Percentiles rank a stretch among this genome's conserved stretches.
Evolutionary conservation across 2,113 vertebrate genomes (phyloP).

Genomic region (Sporophila hypoxantha): DNA sequence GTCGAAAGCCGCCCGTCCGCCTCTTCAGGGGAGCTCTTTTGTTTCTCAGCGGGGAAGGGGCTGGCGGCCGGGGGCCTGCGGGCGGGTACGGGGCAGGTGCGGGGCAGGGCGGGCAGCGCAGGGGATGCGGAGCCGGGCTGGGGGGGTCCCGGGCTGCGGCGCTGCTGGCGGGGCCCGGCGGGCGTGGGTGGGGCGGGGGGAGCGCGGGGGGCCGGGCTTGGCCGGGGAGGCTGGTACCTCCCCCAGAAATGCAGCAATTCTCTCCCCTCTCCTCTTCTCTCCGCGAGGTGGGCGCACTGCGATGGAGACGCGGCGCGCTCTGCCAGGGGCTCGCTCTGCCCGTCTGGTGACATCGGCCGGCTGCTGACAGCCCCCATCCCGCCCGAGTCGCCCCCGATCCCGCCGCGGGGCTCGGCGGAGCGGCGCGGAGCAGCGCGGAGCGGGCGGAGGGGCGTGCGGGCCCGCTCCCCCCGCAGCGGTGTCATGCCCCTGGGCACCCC

Average conservation of each 20-base stretch:
- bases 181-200: background rate
- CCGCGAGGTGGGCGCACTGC: background rate
- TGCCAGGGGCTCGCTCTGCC: background rate
- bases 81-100: background rate
- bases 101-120: background rate
- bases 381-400: background rate
- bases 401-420: background rate
- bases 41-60: background rate
- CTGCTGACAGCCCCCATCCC: background rate
- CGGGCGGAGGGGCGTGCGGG: background rate
- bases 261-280: background rate
- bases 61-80: background rate
- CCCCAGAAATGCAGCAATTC: background rate
- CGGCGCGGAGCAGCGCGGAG: background rate
- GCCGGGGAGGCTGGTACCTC: background rate
- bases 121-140: background rate
- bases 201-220: no score
- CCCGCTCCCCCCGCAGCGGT: background rate
- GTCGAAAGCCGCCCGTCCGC: background rate
- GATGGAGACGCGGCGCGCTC: background rate
- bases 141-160: background rate
- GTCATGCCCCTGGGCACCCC: background rate
- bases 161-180: no score
- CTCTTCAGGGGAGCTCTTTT: background rate
- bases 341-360: background rate